Conservation (phyloP, 1,140 invertebrate genomes). For the Cotesia vestalis region DNA sequence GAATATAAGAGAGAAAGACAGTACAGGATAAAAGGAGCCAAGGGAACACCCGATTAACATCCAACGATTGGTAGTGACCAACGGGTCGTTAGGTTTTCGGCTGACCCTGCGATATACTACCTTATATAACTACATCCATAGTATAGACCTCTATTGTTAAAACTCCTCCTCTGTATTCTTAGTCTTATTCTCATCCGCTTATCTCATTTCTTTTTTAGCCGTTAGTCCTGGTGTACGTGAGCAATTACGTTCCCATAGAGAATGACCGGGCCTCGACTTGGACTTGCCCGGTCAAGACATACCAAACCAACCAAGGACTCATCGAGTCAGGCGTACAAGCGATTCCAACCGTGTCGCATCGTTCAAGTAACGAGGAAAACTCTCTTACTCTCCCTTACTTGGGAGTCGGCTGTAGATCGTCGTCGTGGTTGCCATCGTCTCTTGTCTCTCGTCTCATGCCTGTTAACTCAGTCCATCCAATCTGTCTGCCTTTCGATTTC, state of each 20-base stretch:
- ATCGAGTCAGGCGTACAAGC: constrained; percentile 15
- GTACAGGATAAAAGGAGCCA: background rate
- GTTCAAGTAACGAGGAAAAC: constrained; percentile 29
- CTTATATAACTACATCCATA: background rate
- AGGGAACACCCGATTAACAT: constrained; percentile 54
- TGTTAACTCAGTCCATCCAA: too few relatives aligned
- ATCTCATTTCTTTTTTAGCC: constrained; percentile 35
- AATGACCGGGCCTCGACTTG: constrained; percentile 17
- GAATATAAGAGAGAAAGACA: background rate
- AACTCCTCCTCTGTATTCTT: constrained; percentile 24
- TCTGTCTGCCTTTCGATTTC: too few relatives aligned
- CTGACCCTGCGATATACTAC: constrained; percentile 55
- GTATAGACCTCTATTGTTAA: constrained; percentile 43
- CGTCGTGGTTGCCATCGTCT: background rate
- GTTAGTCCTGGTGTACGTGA: constrained; percentile 48
- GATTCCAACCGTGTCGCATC: constrained; percentile 41
- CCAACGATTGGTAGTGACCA: constrained; percentile 51
- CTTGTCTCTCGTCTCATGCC: background rate
- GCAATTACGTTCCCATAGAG: constrained; percentile 52
- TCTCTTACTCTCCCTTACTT: constrained; percentile 16
- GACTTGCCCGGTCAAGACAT: constrained; percentile 11
- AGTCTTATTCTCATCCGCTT: constrained; percentile 42
- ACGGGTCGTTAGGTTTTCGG: constrained; percentile 55
- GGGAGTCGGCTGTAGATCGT: background rate
- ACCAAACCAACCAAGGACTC: constrained; percentile 11